phyloP scores from a whole-genome alignment of 2,888 invertebrate genomes.

The Nomada lathburiana region DNA sequence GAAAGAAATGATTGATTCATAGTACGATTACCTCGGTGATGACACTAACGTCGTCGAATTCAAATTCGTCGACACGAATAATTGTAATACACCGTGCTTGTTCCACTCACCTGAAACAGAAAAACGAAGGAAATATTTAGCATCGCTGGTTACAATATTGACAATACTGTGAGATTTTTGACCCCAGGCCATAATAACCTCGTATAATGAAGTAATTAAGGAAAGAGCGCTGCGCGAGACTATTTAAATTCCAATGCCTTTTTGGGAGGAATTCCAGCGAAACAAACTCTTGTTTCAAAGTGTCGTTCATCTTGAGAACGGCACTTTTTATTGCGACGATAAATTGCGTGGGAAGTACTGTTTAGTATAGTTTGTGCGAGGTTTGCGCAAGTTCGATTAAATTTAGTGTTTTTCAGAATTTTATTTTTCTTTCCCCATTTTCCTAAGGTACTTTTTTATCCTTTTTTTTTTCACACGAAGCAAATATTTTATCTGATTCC shows the following conservation, averaged over 20 bases:
- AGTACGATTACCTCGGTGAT: conserved; percentile 13
- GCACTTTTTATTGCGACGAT: background rate
- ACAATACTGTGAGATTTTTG: conserved; percentile 47
- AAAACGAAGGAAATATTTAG: conserved; percentile 53
- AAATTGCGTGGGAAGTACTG: background rate
- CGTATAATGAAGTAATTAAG: conserved; percentile 75
- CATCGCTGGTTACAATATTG: conserved; percentile 43
- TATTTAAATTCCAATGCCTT: background rate
- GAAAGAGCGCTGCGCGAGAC: conserved; percentile 25
- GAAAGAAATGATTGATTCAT: background rate
- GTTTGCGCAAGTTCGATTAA: background rate
- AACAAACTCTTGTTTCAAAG: background rate
- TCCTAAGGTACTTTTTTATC: too few relatives aligned
- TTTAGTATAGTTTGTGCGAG: background rate
- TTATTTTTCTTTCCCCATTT: too few relatives aligned
- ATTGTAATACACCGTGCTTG: background rate
- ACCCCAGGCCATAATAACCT: conserved; percentile 31
- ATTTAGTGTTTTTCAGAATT: too few relatives aligned
- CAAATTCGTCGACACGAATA: background rate
- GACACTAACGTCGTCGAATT: background rate
- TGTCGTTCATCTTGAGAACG: background rate
- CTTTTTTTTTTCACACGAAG: too few relatives aligned
- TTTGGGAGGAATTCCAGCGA: background rate
- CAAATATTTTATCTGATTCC: too few relatives aligned
- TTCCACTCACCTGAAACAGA: conserved; percentile 76